Evolutionary conservation across 2,888 invertebrate species (phyloP).

Genomic region (Synergus umbraculus): DNA sequence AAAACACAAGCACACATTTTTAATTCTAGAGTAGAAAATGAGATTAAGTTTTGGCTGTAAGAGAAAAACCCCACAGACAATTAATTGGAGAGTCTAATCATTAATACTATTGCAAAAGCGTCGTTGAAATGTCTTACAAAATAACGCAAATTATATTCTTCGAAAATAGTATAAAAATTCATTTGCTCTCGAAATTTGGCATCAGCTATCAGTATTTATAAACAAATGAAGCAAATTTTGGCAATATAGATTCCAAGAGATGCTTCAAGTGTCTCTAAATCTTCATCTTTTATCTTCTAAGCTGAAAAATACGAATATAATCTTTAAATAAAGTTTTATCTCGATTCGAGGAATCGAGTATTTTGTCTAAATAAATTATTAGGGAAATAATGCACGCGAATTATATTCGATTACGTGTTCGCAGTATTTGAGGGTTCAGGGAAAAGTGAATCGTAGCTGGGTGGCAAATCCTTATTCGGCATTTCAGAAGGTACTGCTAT

Average conservation of each 20-base stretch:
- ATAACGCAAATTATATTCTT: neutral
- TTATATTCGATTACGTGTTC: constrained; percentile 57
- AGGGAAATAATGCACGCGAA: constrained; percentile 58
- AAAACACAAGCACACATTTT: neutral
- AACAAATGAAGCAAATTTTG: neutral
- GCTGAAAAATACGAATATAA: constrained; percentile 4
- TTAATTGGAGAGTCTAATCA: constrained; percentile 6
- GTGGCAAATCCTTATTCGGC: constrained; percentile 80
- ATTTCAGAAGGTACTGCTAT: constrained; percentile 71
- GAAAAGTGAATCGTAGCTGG: constrained; percentile 80
- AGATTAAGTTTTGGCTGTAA: constrained; percentile 37
- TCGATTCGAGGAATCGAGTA: neutral
- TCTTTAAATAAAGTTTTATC: neutral
- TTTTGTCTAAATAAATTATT: constrained; percentile 72
- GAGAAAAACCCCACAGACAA: neutral
- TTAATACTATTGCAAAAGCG: constrained; percentile 11
- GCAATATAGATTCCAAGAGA: neutral
- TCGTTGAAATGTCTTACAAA: constrained; percentile 10
- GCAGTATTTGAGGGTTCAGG: constrained; percentile 73
- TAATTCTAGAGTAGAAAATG: neutral
- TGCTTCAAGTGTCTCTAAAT: neutral
- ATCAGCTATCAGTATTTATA: neutral
- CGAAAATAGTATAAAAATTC: neutral
- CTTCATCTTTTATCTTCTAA: neutral
- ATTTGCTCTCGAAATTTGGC: constrained; percentile 11